These are phyloP conservation scores for Poecilus cupreus DNA, from an alignment of 2,888 invertebrate species.

Conservation along the genomic window DNA sequence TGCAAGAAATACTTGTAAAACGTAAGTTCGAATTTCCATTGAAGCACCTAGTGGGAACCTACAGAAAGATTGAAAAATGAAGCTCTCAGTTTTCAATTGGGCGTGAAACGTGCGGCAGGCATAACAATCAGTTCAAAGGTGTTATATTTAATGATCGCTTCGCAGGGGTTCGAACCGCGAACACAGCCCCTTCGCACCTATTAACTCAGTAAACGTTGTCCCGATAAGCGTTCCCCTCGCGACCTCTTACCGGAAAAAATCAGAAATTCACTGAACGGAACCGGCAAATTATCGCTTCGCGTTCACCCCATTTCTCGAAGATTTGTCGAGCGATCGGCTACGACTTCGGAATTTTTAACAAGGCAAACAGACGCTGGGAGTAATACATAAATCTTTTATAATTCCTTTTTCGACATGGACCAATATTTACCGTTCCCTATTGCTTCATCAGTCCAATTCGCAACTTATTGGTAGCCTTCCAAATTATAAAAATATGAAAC, in stretches of 20 bases:
- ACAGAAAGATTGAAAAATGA: slow-evolving; percentile 7
- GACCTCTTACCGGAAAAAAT: slow-evolving; percentile 43
- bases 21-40: not conserved
- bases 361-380: slow-evolving; percentile 5
- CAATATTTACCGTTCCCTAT: too few relatives aligned
- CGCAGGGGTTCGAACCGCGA: slow-evolving; percentile 37
- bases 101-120: slow-evolving; percentile 42
- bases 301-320: slow-evolving; percentile 21
- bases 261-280: slow-evolving; percentile 54
- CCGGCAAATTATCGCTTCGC: slow-evolving; percentile 52
- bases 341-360: slow-evolving; percentile 41
- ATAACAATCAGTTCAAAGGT: slow-evolving; percentile 57
- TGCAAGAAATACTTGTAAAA: not conserved
- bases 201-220: slow-evolving; percentile 52
- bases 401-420: not conserved
- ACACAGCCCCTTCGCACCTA: slow-evolving; percentile 51
- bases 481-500: too few relatives aligned
- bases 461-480: too few relatives aligned
- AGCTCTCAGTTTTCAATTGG: slow-evolving; percentile 46
- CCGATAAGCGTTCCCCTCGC: slow-evolving; percentile 41
- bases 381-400: not conserved
- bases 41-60: not conserved
- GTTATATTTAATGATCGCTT: slow-evolving; percentile 57
- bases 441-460: too few relatives aligned
- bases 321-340: slow-evolving; percentile 24